A percentile compares a stretch with the other conserved stretches of the same genome.
phyloP scores from a whole-genome alignment of 2,888 invertebrate species.

The Cinara cedri region DNA sequence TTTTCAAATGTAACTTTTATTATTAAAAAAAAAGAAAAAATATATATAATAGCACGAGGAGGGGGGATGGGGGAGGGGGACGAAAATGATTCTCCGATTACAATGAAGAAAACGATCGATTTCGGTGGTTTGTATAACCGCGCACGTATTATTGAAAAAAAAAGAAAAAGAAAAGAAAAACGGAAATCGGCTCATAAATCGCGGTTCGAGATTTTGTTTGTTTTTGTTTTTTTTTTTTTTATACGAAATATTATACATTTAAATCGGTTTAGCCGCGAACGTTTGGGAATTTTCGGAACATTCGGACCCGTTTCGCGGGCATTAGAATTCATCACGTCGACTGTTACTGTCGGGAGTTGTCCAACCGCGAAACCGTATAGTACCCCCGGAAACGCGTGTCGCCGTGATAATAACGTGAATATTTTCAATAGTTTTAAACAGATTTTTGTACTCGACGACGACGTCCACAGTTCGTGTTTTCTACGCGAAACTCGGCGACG shows the following conservation, averaged over 20 bases:
- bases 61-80: too few species aligned
- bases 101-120: too few species aligned
- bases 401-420: constrained; percentile 5
- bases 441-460: not conserved
- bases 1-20: too few species aligned
- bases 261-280: too few species aligned
- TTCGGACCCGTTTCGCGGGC: not conserved
- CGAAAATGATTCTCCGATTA: too few species aligned
- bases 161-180: too few species aligned
- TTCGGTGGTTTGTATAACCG: too few species aligned
- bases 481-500: not conserved
- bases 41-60: too few species aligned
- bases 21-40: not conserved
- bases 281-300: not conserved
- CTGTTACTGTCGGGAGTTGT: not conserved
- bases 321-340: constrained; percentile 22
- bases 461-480: not conserved
- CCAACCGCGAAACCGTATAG: not conserved
- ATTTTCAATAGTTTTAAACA: not conserved
- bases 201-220: not conserved
- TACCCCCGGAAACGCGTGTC: not conserved
- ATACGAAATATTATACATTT: too few species aligned
- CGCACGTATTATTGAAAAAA: too few species aligned
- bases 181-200: not conserved
- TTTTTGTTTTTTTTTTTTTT: not conserved